Evolutionary conservation across 2,113 vertebrate species (phyloP), one percentile per base, ranked within the genome.

Genomic region (Tamias sibiricus): DNA sequence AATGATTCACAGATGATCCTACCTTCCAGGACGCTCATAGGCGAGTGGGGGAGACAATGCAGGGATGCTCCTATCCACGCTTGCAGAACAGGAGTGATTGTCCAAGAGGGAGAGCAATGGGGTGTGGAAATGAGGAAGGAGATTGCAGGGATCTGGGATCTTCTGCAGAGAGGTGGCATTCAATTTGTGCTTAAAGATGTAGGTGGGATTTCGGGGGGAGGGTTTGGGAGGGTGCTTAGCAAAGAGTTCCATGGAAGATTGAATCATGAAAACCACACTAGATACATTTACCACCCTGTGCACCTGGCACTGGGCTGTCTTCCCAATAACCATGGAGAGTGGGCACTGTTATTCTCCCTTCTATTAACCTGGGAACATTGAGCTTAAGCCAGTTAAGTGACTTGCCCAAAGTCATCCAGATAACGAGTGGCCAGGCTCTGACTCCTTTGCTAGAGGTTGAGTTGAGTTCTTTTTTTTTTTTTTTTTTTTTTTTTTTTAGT

Each of bases 251-350:
- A 17, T 49, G 8, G 16, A 14, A 11, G 32, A 42, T 16, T 75
- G 47, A 84, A 32, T 30, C 35, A 52, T 17, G 19, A 30, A 17
- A 77, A 4, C 8, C 64, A 62, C 37, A 5, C 1, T 62, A n/a
- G 32, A 17, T 37, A 37, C 2, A 28, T n/a, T 22, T 24, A 32
- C 9, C 5, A 42, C 2, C 9, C 28, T 40, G 6, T 54, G 20
- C 4, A 66, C 32, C n/a, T 22, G 20, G 13, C 11, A 17, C 30
- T n/a, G 0, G 0, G 28, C 14, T 9, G 0, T 47, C 47, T 75
- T 80, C n/a, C n/a, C 35, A 75, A 26, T 11, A 68, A 24, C 28
- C 57, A 16, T 17, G 6, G 0, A 14, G 20, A 42, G 6, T 4
- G 26, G 87, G 11, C 0, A 13, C 24, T 47, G 0, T 54, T 11